phyloP scores from a whole-genome alignment of 2,113 vertebrate species.

The Tichodroma muraria region DNA sequence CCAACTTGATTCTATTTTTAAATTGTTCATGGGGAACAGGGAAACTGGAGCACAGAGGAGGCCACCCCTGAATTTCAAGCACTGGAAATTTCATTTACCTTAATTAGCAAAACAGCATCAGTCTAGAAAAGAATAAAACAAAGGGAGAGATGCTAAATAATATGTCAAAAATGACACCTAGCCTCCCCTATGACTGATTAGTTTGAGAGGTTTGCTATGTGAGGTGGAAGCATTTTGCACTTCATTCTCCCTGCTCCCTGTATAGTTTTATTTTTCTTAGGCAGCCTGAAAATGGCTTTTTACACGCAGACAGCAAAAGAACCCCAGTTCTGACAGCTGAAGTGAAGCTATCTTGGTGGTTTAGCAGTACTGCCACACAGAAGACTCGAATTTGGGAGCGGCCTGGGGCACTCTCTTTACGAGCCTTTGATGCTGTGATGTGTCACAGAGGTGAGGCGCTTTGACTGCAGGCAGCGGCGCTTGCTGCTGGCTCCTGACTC shows the following conservation, averaged over 20 bases:
- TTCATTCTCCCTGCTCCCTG: neutral
- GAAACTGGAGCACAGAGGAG: slow-evolving; percentile 41
- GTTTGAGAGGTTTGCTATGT: slow-evolving; percentile 64
- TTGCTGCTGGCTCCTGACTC: slow-evolving; percentile 19
- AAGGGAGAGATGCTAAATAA: slow-evolving; percentile 64
- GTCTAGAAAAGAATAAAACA: slow-evolving; percentile 46
- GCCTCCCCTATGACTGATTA: slow-evolving; percentile 68
- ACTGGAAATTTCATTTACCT: slow-evolving; percentile 59
- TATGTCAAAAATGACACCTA: slow-evolving; percentile 71
- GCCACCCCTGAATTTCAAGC: slow-evolving; percentile 37
- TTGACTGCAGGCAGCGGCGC: slow-evolving; percentile 1
- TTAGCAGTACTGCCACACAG: slow-evolving; percentile 11
- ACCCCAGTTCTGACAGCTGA: slow-evolving; percentile 50
- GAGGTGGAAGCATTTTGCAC: slow-evolving; percentile 38
- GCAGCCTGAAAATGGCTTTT: slow-evolving; percentile 48
- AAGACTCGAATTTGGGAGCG: slow-evolving; percentile 51
- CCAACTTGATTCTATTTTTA: slow-evolving; percentile 59
- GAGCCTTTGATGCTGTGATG: slow-evolving; percentile 47
- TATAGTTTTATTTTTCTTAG: neutral
- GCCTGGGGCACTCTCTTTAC: slow-evolving; percentile 51
- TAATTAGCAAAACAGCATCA: slow-evolving; percentile 69
- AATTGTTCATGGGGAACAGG: slow-evolving; percentile 33
- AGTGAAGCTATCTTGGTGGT: slow-evolving; percentile 31
- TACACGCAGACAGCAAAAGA: slow-evolving; percentile 38
- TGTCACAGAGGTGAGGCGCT: slow-evolving; percentile 52